Evolutionary conservation across 2,888 invertebrate genomes (phyloP).

Genomic region (Lithodes maja): DNA sequence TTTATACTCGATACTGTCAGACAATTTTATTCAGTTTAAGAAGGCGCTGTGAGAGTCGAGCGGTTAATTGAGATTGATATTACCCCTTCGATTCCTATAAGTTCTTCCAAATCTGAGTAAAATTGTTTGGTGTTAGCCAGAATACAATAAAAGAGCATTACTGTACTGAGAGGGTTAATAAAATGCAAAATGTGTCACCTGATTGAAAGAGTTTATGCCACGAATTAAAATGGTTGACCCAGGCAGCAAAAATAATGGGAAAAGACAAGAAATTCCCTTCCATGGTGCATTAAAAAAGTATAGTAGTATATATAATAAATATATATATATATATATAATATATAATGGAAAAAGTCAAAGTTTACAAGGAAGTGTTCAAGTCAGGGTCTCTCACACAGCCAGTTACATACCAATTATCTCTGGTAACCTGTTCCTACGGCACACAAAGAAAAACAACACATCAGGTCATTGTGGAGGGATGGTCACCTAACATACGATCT

Average conservation of each 20-base stretch:
- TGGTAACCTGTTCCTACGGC: conserved; percentile 63
- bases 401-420: conserved; percentile 62
- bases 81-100: no score
- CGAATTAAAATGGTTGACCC: conserved; percentile 61
- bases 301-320: conserved; percentile 20
- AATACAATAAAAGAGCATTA: no score
- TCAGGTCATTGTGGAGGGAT: conserved; percentile 45
- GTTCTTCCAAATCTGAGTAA: no score
- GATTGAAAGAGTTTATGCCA: neutral
- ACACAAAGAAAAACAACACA: conserved; percentile 56
- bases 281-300: conserved; percentile 68
- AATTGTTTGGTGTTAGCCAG: no score
- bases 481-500: neutral
- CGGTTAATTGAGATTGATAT: no score
- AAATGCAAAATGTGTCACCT: no score
- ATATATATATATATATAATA: conserved; percentile 37
- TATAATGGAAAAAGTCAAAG: conserved; percentile 51
- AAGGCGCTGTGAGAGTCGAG: no score
- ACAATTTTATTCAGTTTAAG: no score
- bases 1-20: no score
- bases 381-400: conserved; percentile 59
- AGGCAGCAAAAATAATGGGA: conserved; percentile 55
- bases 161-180: no score
- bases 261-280: conserved; percentile 69
- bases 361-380: conserved; percentile 49